Base-by-base conservation (phyloP, 2,888 invertebrate species). In the Coenonympha arcania region DNA sequence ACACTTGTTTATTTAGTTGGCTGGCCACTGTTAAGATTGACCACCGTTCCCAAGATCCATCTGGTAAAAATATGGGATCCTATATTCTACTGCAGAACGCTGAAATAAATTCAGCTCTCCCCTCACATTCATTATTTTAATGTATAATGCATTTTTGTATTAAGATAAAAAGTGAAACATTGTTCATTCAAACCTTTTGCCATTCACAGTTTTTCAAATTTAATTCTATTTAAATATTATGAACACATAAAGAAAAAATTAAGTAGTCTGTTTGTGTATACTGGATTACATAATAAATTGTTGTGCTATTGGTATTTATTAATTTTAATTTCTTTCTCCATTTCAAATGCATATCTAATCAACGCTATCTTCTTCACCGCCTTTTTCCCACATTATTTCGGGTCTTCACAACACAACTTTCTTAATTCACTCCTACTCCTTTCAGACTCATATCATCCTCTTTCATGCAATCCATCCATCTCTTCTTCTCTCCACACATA, bases 121-220 rank as follows among this genome's bases (percentile, higher is more conserved):
- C 20, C 26, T 34, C 40, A 41, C 48, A 34, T 41, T 48, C 13
- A 41, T 48, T 48, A 48, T 26, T 41, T 41, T 41, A 48, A 48
- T 48, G 41, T 34, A 41, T 33, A 41, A 40, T 13, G 34, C 41
- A 26, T 31, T 33, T 41, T 33, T 41, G 34, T 41, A 28, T 41
- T 34, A 48, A 24, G 41, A 41, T 36, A 42, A 39, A 42, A 36
- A 48, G 26, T 26, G 41, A 28, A 34, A 36, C 26, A 11, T 18
- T 34, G 18, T 43, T 43, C 31, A 43, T 31, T 43, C 13, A 20
- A 43, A 15, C 33, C 20, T 20, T 33, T 31, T 20, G 43, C 9
- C 18, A 16, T n/a, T 40, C n/a, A 26, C 31, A 31, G 42, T 43
- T 43, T 43, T 30, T 31, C 1, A 22, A 20, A 28, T 43, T 43